Conservation (phyloP, 2,888 invertebrate genomes). For the Nezara viridula region DNA sequence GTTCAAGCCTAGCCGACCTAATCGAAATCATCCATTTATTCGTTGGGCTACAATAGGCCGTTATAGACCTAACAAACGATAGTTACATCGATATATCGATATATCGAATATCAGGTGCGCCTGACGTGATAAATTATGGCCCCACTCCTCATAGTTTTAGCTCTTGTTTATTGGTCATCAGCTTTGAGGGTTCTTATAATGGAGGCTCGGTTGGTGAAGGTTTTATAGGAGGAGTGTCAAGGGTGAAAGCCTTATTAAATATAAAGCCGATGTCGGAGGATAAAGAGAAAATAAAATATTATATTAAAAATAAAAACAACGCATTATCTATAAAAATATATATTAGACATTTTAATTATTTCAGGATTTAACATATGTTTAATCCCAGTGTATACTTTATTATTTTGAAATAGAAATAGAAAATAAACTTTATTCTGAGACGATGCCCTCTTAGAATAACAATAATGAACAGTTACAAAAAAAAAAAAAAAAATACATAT, state of each 20-base stretch:
- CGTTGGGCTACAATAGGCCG: background rate
- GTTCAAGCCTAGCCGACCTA: background rate
- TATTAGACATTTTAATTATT: background rate
- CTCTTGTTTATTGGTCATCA: background rate
- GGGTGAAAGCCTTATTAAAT: background rate
- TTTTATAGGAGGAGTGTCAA: background rate
- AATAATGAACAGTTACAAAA: too few species aligned
- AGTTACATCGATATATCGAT: background rate
- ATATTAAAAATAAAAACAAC: background rate
- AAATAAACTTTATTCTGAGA: too few species aligned
- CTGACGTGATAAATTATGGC: background rate
- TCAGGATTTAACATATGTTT: too few species aligned
- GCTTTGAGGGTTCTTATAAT: background rate
- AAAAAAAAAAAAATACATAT: too few species aligned
- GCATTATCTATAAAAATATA: background rate
- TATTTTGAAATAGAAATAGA: too few species aligned
- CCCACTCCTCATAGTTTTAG: background rate
- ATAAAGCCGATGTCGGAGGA: background rate
- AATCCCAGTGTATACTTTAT: too few species aligned
- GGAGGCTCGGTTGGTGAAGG: background rate
- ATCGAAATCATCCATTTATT: background rate
- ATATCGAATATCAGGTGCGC: constrained; percentile 15
- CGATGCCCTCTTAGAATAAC: too few species aligned
- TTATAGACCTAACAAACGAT: background rate
- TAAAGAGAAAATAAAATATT: background rate